phyloP scores from a whole-genome alignment of 2,797 vertebrate species.

The Malacoraja senta region DNA sequence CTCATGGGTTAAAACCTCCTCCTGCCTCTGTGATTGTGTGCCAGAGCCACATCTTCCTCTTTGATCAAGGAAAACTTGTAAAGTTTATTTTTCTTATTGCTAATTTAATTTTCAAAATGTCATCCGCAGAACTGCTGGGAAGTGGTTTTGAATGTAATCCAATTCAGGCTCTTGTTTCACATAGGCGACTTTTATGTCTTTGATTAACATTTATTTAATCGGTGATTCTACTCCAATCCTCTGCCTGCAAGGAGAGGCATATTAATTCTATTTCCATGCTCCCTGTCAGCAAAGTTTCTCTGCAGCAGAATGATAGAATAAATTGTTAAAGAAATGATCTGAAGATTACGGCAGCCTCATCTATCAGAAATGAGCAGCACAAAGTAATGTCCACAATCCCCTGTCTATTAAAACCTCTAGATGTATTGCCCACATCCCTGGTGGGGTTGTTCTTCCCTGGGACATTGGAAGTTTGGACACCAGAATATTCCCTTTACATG shows the following conservation, averaged over 20 bases:
- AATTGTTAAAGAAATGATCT: not conserved
- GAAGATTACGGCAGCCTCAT: not conserved
- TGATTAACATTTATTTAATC: not conserved
- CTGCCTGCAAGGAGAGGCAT: not conserved
- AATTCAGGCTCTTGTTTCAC: not conserved
- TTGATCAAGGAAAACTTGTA: constrained; percentile 1
- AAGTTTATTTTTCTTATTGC: constrained; percentile 8
- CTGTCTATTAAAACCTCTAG: not conserved
- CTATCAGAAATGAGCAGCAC: not conserved
- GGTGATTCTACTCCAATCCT: not conserved
- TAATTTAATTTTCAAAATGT: constrained; percentile 20
- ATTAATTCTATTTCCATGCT: too few species aligned
- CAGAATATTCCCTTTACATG: not conserved
- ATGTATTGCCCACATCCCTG: not conserved
- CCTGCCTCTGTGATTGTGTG: not conserved
- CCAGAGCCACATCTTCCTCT: not conserved
- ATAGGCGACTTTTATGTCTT: not conserved
- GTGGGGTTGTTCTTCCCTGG: not conserved
- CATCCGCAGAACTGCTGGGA: not conserved
- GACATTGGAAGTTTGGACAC: not conserved
- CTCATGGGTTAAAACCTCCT: constrained; percentile 4
- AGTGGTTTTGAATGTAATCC: not conserved
- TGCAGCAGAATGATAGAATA: not conserved
- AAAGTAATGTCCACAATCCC: not conserved
- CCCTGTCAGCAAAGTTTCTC: not conserved